Conservation (phyloP, 2,113 vertebrate species). For the Sphyrna mokarran region DNA sequence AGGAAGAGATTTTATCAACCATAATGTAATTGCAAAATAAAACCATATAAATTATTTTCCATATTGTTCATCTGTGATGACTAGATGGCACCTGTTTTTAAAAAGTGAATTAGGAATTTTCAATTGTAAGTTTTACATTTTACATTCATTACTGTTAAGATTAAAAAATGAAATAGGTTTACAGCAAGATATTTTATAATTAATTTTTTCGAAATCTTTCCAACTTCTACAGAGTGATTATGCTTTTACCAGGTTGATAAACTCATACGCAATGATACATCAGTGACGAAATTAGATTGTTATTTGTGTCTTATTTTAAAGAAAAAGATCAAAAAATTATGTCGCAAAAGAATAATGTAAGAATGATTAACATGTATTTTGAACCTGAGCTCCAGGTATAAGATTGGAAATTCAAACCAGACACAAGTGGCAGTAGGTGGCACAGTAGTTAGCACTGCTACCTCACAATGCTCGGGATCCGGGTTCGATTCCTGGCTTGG, state of each 20-base stretch:
- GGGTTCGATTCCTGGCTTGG: too few relatives aligned
- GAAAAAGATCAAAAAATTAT: background rate
- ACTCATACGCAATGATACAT: background rate
- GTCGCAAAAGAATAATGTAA: background rate
- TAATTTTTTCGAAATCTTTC: background rate
- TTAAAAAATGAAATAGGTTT: background rate
- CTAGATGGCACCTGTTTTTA: background rate
- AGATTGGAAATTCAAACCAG: background rate
- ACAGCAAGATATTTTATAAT: background rate
- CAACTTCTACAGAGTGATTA: background rate
- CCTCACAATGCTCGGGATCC: too few relatives aligned
- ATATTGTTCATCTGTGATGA: background rate
- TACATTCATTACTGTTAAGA: background rate
- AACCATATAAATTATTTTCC: conserved; percentile 45
- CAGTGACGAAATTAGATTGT: background rate
- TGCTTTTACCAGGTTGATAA: background rate
- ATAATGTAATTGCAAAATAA: conserved; percentile 74
- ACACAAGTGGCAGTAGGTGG: background rate
- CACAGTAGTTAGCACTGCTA: too few relatives aligned
- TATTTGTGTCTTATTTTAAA: background rate
- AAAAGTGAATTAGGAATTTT: background rate
- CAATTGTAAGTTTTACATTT: background rate
- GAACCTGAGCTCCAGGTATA: background rate
- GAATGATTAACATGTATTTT: background rate
- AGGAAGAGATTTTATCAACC: conserved; percentile 75